phyloP scores from a whole-genome alignment of 2,797 vertebrate species.

The Mareca penelope region DNA sequence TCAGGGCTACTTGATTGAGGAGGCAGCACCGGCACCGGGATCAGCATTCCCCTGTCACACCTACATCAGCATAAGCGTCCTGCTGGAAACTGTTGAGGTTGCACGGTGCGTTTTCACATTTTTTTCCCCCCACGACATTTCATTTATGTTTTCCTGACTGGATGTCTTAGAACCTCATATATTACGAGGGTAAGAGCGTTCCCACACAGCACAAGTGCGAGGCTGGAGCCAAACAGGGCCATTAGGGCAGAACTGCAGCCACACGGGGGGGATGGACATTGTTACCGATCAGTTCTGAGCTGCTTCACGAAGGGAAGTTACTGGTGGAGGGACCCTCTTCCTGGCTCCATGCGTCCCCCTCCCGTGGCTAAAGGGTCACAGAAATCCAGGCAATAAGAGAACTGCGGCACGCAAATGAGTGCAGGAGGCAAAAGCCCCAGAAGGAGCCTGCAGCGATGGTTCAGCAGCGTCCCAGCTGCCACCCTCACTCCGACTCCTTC shows the following conservation, averaged over 20 bases:
- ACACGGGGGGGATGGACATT: neutral
- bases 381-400: neutral
- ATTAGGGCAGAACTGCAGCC: constrained; percentile 15
- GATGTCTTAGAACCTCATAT: neutral
- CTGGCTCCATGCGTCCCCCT: neutral
- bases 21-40: neutral
- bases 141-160: neutral
- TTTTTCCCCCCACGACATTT: neutral
- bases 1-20: neutral
- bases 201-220: neutral
- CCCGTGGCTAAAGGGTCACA: neutral
- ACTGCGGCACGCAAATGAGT: neutral
- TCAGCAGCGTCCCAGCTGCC: neutral
- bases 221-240: neutral
- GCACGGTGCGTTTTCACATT: neutral
- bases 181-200: neutral
- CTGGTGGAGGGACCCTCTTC: neutral
- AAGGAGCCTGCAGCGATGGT: neutral
- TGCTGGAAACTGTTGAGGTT: neutral
- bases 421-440: neutral
- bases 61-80: neutral
- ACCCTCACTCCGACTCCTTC: neutral
- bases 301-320: neutral
- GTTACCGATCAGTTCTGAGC: neutral
- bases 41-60: neutral